Base-by-base conservation (phyloP, 2,113 vertebrate species). In the Nothoprocta perdicaria region DNA sequence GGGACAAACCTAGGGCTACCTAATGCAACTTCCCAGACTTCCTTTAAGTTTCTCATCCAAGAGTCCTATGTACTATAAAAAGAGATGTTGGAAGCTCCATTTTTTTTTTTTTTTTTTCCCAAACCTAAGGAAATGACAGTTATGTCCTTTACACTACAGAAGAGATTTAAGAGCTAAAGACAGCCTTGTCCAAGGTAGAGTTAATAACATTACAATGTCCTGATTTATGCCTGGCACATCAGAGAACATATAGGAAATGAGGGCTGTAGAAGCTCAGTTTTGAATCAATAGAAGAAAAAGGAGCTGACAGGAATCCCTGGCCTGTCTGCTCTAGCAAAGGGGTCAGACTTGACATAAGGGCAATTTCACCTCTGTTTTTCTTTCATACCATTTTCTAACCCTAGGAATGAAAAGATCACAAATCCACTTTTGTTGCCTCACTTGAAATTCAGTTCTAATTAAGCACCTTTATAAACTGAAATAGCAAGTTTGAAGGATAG, bases 161-260 rank as follows among this genome's bases (percentile, higher is more conserved):
- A 26, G 58, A 92, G 55, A 87, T 77, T 85, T 58, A 77, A 91
- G 72, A 67, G 68, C 50, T 71, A 60, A 80, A 92, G 89, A 62
- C 61, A 90, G 76, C 58, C 53, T 78, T 86, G 85, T 52, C 83
- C 83, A 90, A 75, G 77, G 65, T 60, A 68, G 57, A 83, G 62
- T 68, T 90, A 84, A 90, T 14, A 77, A 73, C 26, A 61, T 84
- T 88, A 84, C 60, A 77, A 72, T 4, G 3, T 90, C 66, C 69
- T 90, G 77, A 86, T 78, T 84, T 90, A 86, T 79, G 83, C 26
- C 60, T 38, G 84, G 55, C 72, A 74, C 38, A 68, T 84, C 61
- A 90, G 62, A 91, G 66, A 90, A 88, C 62, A 50, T 24, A 84
- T 84, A 84, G 68, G n/a, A 78, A 91, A 87, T 33, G 33, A 84